Conservation (phyloP, 2,888 invertebrate genomes). For the Cacoxenus indagator region DNA sequence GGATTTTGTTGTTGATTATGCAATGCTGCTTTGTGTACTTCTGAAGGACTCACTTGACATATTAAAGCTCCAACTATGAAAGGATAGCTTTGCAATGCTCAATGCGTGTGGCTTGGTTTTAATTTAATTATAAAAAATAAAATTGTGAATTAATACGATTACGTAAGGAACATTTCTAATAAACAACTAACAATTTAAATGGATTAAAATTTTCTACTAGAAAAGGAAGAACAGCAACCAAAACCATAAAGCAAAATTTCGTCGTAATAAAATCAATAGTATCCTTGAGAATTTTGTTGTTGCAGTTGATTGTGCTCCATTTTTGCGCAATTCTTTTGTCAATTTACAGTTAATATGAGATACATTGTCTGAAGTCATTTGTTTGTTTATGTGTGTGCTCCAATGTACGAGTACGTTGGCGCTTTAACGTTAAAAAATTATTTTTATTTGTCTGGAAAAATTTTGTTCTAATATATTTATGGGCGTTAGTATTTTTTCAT, state of each 20-base stretch:
- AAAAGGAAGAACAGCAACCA: background rate
- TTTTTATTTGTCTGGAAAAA: background rate
- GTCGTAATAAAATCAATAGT: conserved; percentile 24
- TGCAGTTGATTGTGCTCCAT: background rate
- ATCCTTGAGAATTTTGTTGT: conserved; percentile 23
- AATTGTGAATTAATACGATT: background rate
- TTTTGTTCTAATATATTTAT: background rate
- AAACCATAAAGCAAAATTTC: too few species aligned
- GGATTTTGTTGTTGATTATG: background rate
- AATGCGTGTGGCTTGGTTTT: background rate
- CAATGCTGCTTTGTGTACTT: background rate
- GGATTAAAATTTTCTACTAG: background rate
- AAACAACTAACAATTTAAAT: background rate
- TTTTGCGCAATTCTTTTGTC: conserved; percentile 13
- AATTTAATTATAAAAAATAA: too few species aligned
- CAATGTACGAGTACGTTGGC: background rate
- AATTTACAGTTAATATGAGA: conserved; percentile 13
- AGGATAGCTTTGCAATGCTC: background rate
- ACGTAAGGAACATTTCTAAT: background rate
- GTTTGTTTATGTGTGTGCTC: background rate
- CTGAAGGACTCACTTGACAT: background rate
- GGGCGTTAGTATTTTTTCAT: background rate
- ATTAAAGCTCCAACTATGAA: background rate
- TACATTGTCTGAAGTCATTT: background rate
- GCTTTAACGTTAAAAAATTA: background rate